A percentile compares a stretch with the other conserved stretches of the same genome.
These are phyloP conservation scores for Euproctis similis DNA, from an alignment of 2,888 invertebrate genomes.

Conservation along the genomic window DNA sequence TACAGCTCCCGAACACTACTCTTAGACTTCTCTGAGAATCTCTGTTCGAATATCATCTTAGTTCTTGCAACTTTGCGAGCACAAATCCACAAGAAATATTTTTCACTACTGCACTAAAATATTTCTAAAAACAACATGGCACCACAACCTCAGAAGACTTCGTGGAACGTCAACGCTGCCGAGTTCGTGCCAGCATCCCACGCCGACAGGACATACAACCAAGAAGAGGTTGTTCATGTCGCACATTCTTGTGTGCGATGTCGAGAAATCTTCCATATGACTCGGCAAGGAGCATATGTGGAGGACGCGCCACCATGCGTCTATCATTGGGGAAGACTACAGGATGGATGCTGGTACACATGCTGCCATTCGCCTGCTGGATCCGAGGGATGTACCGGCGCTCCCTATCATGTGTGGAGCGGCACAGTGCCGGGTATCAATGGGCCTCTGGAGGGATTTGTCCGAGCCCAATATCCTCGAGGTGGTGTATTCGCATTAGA, in stretches of 20 bases:
- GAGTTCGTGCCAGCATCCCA: conserved; percentile 79
- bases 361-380: conserved; percentile 78
- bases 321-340: conserved; percentile 93
- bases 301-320: conserved; percentile 82
- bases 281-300: conserved; percentile 82
- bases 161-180: conserved; percentile 80
- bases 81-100: no score
- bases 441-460: conserved; percentile 82
- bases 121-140: no score
- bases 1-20: no score
- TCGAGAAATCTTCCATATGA: conserved; percentile 81
- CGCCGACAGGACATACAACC: conserved; percentile 72
- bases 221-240: conserved; percentile 73
- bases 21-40: no score
- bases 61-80: no score
- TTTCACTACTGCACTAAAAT: no score
- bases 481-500: conserved; percentile 88
- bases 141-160: no score
- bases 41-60: no score
- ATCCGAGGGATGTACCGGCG: conserved; percentile 79
- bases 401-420: conserved; percentile 85
- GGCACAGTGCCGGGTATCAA: conserved; percentile 82
- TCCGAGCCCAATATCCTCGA: conserved; percentile 72
- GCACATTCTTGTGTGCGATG: conserved; percentile 84
- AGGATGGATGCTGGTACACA: conserved; percentile 70